Conservation (phyloP, 2,797 vertebrate species). For the Oryzias sinensis region DNA sequence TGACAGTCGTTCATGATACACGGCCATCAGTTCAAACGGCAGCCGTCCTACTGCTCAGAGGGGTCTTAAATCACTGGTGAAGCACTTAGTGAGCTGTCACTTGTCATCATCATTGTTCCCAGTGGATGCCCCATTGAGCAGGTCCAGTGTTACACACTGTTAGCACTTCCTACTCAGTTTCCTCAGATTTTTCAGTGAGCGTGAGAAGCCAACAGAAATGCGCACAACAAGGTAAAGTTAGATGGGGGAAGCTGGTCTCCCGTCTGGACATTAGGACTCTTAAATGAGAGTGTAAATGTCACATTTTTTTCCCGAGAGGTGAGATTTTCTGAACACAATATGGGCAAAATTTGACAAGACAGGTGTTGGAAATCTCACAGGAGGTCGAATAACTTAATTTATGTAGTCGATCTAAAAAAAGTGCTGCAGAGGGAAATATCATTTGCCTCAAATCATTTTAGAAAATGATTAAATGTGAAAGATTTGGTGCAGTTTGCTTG, state of each 20-base stretch:
- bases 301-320: background rate
- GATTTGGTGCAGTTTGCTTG: too few species aligned
- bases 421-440: too few species aligned
- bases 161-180: conserved; percentile 68
- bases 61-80: conserved; percentile 20
- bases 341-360: too few species aligned
- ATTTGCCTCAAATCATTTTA: too few species aligned
- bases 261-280: conserved; percentile 38
- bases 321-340: background rate
- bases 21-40: conserved; percentile 7
- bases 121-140: conserved; percentile 59
- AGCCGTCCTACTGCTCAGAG: background rate
- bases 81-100: conserved; percentile 28
- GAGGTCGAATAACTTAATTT: too few species aligned
- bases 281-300: conserved; percentile 8
- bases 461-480: too few species aligned
- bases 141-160: conserved; percentile 45
- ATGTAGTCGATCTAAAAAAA: too few species aligned
- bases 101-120: conserved; percentile 65
- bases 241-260: conserved; percentile 35
- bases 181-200: conserved; percentile 49
- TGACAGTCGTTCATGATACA: conserved; percentile 23
- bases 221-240: conserved; percentile 20
- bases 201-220: conserved; percentile 23
- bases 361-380: too few species aligned